Evolutionary conservation across 2,797 vertebrate species (phyloP), one percentile per base, ranked within the genome.

Genomic region (Myotis myotis): DNA sequence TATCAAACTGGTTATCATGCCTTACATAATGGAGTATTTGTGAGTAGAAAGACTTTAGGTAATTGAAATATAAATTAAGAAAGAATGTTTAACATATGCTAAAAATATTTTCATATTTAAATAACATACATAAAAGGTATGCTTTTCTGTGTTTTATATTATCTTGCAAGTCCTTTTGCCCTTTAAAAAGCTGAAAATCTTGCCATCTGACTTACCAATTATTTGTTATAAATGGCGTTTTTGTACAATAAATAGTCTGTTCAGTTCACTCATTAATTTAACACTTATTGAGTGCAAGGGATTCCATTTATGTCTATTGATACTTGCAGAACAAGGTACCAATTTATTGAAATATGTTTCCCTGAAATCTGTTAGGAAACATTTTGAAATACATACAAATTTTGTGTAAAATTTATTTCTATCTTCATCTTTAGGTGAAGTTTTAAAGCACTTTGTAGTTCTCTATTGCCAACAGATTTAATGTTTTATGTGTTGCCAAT

Each of bases 391-490:
- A 97, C 97, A 97, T 98, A 97, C 98, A 98, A 98, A 97, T 97
- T 97, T 97, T 98, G 96, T 98, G 98, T 98, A 98, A 98, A 98
- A 98, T 97, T 97, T 96, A 97, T 97, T 97, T 96, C 95, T 98
- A 97, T 92, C 98, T 98, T 98, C 98, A 97, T 98, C 98, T 94
- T 97, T 97, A 93, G 98, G 97, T 98, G 98, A 99, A 98, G 98
- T 97, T 98, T 98, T 97, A 97, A 99, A 99, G 99, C 99, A 99
- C 99, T 99, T 99, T 99, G 98, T 99, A 99, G 98, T 98, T 98
- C 99, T 99, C 98, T 98, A 98, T 99, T 99, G 99, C 99, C 99
- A 99, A 99, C 98, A 98, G 98, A 98, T 98, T 98, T 97, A 97
- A 98, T 97, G 97, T 98, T 98, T 98, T 98, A 97, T 98, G 98